Evolutionary conservation across 2,113 vertebrate species (phyloP).

Genomic region (Sprattus sprattus): DNA sequence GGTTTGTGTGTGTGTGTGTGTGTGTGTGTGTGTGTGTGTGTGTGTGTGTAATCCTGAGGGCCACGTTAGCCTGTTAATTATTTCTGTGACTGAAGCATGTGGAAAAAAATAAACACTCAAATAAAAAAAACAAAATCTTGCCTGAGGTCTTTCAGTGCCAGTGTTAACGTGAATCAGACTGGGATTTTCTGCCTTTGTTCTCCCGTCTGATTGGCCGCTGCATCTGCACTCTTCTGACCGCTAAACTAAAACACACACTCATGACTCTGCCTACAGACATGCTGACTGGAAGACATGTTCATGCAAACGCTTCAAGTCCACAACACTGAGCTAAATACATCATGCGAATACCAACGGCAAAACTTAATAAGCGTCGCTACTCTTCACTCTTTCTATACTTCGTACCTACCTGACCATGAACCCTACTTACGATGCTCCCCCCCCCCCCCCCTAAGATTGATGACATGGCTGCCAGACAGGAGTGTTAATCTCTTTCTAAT

Average conservation of each 20-base stretch:
- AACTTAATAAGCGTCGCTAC: background rate
- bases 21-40: background rate
- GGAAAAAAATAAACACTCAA: background rate
- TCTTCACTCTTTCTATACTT: background rate
- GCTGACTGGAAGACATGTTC: too few relatives aligned
- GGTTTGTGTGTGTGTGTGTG: background rate
- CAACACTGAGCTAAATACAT: too few relatives aligned
- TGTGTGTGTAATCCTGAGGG: background rate
- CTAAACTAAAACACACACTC: background rate
- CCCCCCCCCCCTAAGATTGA: background rate
- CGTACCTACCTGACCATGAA: background rate
- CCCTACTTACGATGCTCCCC: background rate
- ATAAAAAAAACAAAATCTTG: background rate
- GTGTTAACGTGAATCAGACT: background rate
- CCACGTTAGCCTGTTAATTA: background rate
- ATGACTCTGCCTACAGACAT: too few relatives aligned
- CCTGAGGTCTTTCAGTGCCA: too few relatives aligned
- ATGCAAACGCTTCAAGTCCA: too few relatives aligned
- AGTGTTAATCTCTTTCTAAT: slow-evolving; percentile 5
- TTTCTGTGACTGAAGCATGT: background rate
- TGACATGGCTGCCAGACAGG: background rate
- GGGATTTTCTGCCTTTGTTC: background rate
- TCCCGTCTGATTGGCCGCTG: background rate
- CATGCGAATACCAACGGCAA: background rate
- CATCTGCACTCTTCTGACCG: background rate